Percentiles rank a stretch among this genome's conserved stretches.
phyloP scores from a whole-genome alignment of 1,140 invertebrate species.

The Drosophila bipectinata region DNA sequence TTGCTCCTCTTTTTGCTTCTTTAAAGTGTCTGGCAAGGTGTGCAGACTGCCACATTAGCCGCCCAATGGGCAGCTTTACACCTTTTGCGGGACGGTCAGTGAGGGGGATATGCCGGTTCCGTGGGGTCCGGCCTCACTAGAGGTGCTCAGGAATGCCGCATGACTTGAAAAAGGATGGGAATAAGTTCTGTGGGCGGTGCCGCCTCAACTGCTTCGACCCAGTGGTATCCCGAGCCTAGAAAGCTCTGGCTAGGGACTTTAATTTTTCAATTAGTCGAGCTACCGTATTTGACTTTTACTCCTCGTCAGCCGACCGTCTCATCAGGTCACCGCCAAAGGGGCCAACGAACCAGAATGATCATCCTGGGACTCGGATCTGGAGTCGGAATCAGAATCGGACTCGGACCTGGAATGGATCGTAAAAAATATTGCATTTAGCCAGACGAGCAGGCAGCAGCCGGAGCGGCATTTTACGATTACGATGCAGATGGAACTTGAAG shows the following conservation, averaged over 20 bases:
- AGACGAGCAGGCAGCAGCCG: slow-evolving; percentile 14
- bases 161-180: slow-evolving; percentile 30
- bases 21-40: slow-evolving; percentile 65
- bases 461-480: slow-evolving; percentile 56
- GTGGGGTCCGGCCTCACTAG: background rate
- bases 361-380: slow-evolving; percentile 4
- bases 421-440: slow-evolving; percentile 76
- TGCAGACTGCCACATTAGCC: slow-evolving; percentile 62
- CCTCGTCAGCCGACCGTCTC: slow-evolving; percentile 1
- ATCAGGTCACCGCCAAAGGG: slow-evolving; percentile 39
- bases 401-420: slow-evolving; percentile 36
- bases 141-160: slow-evolving; percentile 26
- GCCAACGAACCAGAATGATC: slow-evolving; percentile 50
- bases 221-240: background rate
- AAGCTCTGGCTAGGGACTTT: slow-evolving; percentile 44
- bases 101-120: background rate
- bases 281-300: slow-evolving; percentile 73
- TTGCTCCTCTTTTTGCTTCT: slow-evolving; percentile 13
- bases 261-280: slow-evolving; percentile 83
- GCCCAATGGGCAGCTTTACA: background rate
- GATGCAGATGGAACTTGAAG: slow-evolving; percentile 27
- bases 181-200: slow-evolving; percentile 20
- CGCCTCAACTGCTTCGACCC: slow-evolving; percentile 17
- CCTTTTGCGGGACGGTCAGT: background rate
- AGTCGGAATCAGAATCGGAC: slow-evolving; percentile 3